Evolutionary conservation across 2,888 invertebrate genomes (phyloP), one percentile per base, ranked within the genome.

Genomic region (Hemithea aestivaria): DNA sequence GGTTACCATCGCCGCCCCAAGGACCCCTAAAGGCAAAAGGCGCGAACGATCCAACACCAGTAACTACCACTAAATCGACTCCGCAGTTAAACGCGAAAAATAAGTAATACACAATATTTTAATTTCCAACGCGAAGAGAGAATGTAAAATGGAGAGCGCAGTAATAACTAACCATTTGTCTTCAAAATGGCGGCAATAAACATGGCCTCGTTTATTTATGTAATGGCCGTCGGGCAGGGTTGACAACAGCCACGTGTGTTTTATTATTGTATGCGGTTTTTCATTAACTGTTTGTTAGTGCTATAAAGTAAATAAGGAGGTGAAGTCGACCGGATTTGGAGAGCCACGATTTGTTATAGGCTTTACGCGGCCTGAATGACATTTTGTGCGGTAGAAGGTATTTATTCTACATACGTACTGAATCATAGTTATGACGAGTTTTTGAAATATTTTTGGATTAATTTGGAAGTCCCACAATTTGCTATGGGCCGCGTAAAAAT

Each of bases 161-260:
- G 83, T 85, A 83, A 87, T 85, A 85, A 85, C 84, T 85, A 84
- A 75, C 87, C 84, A 85, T 87, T 85, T 87, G 85, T 87, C 87
- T 87, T 84, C 80, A 81, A 82, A 87, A 87, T 87, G 83, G 87
- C 63, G 76, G 87, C 79, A 85, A 84, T 87, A 85, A 87, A 85
- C 84, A 85, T 83, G 75, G 84, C 73, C 68, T 67, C 77, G 80
- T 41, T 83, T 84, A 87, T 87, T 87, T 87, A 87, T 87, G 84
- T 83, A 85, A 87, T 84, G 84, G 85, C 79, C 74, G 71, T 68
- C 58, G 55, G 61, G 53, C 65, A 85, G 85, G 85, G 85, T 62
- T 85, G 80, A 74, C 79, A n/a, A 72, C 69, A 62, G 61, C 82
- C 82, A 78, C 73, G 81, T 84, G 83, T 66, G 68, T 64, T 81